Evolutionary conservation across 2,797 vertebrate species (phyloP).

Genomic region (Aphelocoma californica): DNA sequence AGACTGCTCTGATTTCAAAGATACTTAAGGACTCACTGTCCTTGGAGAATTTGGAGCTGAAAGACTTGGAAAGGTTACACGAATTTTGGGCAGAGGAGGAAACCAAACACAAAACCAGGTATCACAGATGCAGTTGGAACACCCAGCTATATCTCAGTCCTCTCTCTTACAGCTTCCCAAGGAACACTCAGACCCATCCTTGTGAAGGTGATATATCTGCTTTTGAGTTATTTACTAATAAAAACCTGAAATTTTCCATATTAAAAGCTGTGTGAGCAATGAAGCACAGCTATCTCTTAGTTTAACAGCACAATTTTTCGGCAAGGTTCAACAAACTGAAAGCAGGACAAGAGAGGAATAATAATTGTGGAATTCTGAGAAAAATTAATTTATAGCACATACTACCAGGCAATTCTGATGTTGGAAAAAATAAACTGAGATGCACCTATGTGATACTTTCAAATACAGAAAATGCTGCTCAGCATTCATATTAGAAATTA

Average conservation of each 20-base stretch:
- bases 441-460: background rate
- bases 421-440: background rate
- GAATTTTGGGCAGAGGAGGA: background rate
- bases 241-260: background rate
- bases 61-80: background rate
- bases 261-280: background rate
- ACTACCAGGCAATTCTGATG: background rate
- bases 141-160: accelerated
- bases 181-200: background rate
- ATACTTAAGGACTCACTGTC: background rate
- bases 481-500: background rate
- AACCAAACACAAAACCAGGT: background rate
- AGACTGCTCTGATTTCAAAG: background rate
- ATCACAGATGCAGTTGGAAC: background rate
- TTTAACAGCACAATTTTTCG: background rate
- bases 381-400: background rate
- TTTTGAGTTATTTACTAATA: background rate
- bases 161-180: background rate
- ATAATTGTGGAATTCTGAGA: background rate
- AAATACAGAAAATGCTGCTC: background rate
- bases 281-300: background rate
- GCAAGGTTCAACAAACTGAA: background rate
- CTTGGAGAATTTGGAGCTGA: background rate
- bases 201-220: background rate
- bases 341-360: background rate